phyloP scores from a whole-genome alignment of 2,113 vertebrate genomes.

The Cyprinus carpio region DNA sequence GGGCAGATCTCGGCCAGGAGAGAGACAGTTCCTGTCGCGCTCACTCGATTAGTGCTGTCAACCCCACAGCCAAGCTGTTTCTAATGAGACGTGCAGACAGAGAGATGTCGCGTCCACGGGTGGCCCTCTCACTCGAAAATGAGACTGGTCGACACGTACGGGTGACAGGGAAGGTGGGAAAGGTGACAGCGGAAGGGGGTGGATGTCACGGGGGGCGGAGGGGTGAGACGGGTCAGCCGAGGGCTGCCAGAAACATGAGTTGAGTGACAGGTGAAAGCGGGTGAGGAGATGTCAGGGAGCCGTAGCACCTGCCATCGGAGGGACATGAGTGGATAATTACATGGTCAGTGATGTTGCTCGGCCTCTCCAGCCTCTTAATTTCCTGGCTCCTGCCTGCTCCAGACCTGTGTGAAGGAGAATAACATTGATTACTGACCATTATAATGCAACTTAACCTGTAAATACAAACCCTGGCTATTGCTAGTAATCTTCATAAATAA shows the following conservation, averaged over 20 bases:
- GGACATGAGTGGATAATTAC: constrained; percentile 45
- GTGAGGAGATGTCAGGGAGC: constrained; percentile 67
- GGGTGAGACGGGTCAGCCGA: constrained; percentile 37
- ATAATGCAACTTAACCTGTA: neutral
- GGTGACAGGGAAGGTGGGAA: constrained; percentile 55
- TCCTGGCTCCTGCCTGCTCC: neutral
- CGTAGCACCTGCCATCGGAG: constrained; percentile 38
- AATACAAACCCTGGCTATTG: neutral
- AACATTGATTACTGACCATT: neutral
- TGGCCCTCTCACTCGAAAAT: constrained; percentile 80
- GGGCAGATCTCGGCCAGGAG: constrained; percentile 48
- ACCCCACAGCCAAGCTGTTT: constrained; percentile 49
- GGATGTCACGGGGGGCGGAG: constrained; percentile 59
- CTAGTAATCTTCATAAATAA: too few species aligned
- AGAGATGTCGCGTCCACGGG: constrained; percentile 74
- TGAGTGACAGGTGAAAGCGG: constrained; percentile 74
- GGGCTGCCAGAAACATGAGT: constrained; percentile 64
- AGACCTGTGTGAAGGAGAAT: neutral
- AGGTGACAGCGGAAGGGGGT: constrained; percentile 55
- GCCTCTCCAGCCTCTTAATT: neutral
- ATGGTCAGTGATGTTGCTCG: constrained; percentile 41
- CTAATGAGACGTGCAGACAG: constrained; percentile 80
- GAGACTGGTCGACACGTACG: constrained; percentile 69
- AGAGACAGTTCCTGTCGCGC: constrained; percentile 66
- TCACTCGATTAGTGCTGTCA: constrained; percentile 65